Evolutionary conservation across 92 coral and sea anemone genomes (phyloP).

Genomic region (Umimayanthus kanabou): DNA sequence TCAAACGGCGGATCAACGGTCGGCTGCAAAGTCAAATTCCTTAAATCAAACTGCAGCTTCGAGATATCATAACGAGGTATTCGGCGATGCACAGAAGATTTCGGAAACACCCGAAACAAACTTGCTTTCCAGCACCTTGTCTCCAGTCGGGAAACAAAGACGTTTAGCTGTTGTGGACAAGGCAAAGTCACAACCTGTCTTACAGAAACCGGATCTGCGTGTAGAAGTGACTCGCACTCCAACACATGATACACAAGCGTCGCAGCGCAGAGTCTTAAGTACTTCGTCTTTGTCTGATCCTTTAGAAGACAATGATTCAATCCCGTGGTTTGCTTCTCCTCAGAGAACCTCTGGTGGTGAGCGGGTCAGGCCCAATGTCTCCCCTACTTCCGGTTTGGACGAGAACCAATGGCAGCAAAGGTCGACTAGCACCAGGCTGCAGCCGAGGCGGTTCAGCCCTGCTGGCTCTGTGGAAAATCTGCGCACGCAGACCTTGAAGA

Average conservation of each 20-base stretch:
- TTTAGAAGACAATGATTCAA: not conserved
- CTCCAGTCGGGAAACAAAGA: not conserved
- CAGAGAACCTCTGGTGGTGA: not conserved
- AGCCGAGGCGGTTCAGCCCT: slow-evolving; percentile 21
- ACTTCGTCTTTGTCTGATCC: not conserved
- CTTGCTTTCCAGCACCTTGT: not conserved
- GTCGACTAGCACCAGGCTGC: not conserved
- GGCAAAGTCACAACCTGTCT: not conserved
- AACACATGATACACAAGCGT: not conserved
- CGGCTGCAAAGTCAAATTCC: not conserved
- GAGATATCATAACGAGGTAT: not conserved
- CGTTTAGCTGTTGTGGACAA: not conserved
- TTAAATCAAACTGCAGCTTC: not conserved
- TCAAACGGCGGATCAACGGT: not conserved
- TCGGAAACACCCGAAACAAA: not conserved
- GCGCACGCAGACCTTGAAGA: slow-evolving; percentile 35
- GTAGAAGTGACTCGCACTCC: not conserved
- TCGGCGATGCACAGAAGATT: not conserved
- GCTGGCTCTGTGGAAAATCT: slow-evolving; percentile 17
- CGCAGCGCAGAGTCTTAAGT: slow-evolving; percentile 17
- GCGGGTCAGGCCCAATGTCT: not conserved
- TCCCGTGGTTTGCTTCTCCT: not conserved
- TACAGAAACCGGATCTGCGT: not conserved
- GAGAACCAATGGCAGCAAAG: not conserved
- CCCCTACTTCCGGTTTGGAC: not conserved